Conservation (phyloP, 2,113 vertebrate genomes). For the Motacilla tschutschensis region DNA sequence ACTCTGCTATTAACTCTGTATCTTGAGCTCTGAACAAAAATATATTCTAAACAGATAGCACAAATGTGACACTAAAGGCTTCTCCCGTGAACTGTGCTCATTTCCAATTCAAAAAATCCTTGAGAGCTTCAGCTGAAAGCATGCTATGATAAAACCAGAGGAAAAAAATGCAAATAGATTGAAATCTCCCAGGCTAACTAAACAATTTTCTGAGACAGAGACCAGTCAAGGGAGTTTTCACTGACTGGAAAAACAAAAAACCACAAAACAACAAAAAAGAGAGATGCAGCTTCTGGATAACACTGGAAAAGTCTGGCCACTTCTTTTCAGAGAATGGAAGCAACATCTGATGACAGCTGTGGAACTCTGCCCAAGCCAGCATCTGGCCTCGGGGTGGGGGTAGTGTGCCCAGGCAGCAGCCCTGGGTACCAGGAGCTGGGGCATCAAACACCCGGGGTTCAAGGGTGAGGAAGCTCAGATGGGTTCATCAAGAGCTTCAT, state of each 20-base stretch:
- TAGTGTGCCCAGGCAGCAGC: background rate
- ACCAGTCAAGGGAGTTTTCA: background rate
- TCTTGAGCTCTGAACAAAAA: background rate
- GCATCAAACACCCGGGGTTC: background rate
- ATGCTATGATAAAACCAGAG: background rate
- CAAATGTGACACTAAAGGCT: background rate
- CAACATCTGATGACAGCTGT: background rate
- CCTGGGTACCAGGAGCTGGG: background rate
- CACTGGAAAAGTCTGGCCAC: background rate
- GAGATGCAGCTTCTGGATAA: background rate
- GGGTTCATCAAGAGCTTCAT: background rate
- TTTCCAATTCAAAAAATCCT: slow-evolving; percentile 6
- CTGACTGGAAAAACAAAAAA: background rate
- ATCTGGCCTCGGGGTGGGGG: background rate
- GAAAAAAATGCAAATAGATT: background rate
- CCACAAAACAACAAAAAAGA: background rate
- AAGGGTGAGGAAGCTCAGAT: background rate
- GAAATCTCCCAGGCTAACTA: background rate
- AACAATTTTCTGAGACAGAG: background rate
- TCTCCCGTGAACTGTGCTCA: background rate
- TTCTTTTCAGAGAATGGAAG: background rate
- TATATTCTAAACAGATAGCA: background rate
- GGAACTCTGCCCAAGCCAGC: background rate
- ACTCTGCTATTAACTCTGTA: background rate
- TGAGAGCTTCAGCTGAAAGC: background rate